Percentiles rank a stretch among this genome's conserved stretches.
Evolutionary conservation across 2,888 invertebrate genomes (phyloP).

Genomic region (Strigamia crassipes): DNA sequence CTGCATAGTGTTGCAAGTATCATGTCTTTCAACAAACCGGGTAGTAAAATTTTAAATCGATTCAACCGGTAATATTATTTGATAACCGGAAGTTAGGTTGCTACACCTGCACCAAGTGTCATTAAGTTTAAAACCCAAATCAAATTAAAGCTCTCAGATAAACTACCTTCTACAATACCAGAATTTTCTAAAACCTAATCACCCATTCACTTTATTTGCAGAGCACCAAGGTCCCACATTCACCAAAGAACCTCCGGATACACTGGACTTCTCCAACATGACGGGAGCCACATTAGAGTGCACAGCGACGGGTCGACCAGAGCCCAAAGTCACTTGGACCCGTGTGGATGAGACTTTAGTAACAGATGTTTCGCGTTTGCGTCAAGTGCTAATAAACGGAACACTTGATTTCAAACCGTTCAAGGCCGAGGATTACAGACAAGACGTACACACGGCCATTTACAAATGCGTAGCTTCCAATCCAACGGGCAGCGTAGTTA

Average conservation of each 20-base stretch:
- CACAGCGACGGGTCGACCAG: constrained; percentile 85
- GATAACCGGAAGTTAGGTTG: no score
- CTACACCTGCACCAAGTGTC: no score
- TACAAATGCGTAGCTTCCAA: constrained; percentile 56
- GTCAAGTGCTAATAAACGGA: constrained; percentile 67
- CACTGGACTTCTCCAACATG: constrained; percentile 91
- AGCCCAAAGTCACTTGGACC: constrained; percentile 91
- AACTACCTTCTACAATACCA: no score
- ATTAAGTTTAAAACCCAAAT: no score
- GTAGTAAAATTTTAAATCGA: no score
- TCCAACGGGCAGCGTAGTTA: constrained; percentile 55
- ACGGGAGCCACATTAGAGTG: constrained; percentile 92
- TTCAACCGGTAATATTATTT: no score
- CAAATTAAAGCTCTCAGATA: no score
- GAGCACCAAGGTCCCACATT: constrained; percentile 77
- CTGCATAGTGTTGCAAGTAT: no score
- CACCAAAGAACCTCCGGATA: constrained; percentile 86
- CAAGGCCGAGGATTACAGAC: constrained; percentile 52
- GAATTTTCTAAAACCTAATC: no score
- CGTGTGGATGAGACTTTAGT: constrained; percentile 88
- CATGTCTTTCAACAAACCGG: no score
- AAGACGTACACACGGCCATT: constrained; percentile 54
- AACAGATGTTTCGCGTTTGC: constrained; percentile 84
- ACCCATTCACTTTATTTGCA: not conserved
- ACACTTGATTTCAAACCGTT: constrained; percentile 54